A percentile compares a stretch with the other conserved stretches of the same genome.
Conservation (phyloP, 2,888 invertebrate species). For the Bimastos eiseni region DNA sequence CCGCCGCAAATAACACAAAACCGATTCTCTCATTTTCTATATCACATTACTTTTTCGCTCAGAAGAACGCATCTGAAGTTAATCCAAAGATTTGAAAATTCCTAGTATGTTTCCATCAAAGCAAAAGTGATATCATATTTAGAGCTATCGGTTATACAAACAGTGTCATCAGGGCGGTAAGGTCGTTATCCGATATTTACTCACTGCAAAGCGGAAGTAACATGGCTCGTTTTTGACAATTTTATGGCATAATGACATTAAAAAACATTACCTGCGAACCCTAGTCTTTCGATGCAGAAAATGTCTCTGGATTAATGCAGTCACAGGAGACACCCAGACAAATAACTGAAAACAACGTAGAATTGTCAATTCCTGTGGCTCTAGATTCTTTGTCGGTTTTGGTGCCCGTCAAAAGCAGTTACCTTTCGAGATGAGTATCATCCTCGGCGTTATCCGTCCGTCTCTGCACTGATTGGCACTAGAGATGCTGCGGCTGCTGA, state of each 20-base stretch:
- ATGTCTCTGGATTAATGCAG: not conserved
- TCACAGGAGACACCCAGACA: not conserved
- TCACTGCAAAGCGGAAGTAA: too few species aligned
- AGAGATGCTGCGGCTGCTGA: not conserved
- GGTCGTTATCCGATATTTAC: too few species aligned
- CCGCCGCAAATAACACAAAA: not conserved
- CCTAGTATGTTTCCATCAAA: not conserved
- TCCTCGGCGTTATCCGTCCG: not conserved
- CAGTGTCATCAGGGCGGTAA: too few species aligned
- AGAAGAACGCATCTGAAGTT: not conserved
- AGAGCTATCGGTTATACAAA: not conserved
- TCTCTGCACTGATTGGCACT: not conserved
- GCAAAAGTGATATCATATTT: not conserved
- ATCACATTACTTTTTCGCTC: not conserved
- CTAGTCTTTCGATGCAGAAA: not conserved
- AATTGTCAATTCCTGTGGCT: not conserved
- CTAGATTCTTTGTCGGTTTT: not conserved
- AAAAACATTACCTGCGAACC: not conserved
- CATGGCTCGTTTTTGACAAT: too few species aligned
- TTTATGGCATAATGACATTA: too few species aligned
- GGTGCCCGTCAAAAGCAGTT: not conserved
- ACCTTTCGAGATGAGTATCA: not conserved
- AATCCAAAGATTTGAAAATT: not conserved
- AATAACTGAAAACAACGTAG: not conserved
- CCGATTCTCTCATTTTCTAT: not conserved